Base-by-base conservation (phyloP, 2,797 vertebrate genomes). In the Lepidocolaptes lacrymiger region DNA sequence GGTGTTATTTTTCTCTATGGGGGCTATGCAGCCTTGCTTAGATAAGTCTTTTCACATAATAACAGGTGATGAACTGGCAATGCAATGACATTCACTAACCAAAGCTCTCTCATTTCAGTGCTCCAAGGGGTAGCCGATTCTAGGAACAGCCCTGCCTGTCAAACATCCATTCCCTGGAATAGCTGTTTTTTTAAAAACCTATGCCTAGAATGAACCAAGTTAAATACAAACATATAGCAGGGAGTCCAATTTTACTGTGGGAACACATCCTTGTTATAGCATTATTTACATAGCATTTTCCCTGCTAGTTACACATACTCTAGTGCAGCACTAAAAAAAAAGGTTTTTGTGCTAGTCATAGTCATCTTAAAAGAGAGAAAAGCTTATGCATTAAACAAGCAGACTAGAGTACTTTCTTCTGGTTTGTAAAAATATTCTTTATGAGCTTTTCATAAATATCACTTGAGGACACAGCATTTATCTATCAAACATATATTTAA, bases 281-380 rank as follows among this genome's bases (percentile, higher is more conserved):
- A 74, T 94, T 89, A 93, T 95, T 97, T 95, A 78, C 79, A 95
- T 64, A 79, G 43, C 52, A 34, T 94, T 95, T 95, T 89, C 73
- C 61, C 49, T 82, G 55, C 83, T 94, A 89, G 64, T 49, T 81
- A 88, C 54, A 64, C 30, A 52, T 67, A 56, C 1, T 4, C 62
- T 37, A 13, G 34, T 62, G 32, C 28, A 77, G 34, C 55, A 69
- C 52, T 82, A 92, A 87, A 88, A 73, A 73, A 1, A 39, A 88
- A 90, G 36, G 24, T 1, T 52, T 87, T 89, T 74, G 75, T 86
- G 34, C 30, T 55, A 81, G 71, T 85, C 89, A 34, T 82, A 77
- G 61, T 85, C 89, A 34, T 85, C 54, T 72, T 67, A 54, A 89
- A 94, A 94, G 68, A 43, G 8, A 77, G 10, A 58, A 87, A 56